These are phyloP conservation scores for Syngnathus scovelli DNA, from an alignment of 2,113 vertebrate species.

Conservation along the genomic window DNA sequence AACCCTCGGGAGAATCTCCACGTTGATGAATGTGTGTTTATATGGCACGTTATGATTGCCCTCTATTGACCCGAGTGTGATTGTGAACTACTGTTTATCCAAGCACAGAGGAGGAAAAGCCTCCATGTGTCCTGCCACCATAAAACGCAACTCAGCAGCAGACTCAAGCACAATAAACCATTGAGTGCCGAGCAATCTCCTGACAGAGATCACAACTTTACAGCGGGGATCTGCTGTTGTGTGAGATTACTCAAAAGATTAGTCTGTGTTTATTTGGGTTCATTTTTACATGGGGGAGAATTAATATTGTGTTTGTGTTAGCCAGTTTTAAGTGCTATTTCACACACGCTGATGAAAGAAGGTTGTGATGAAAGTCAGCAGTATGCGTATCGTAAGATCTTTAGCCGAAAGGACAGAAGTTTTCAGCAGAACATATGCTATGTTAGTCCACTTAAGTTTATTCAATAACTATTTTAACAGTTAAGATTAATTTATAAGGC, in stretches of 20 bases:
- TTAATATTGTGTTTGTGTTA: conserved; percentile 29
- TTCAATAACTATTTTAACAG: conserved; percentile 3
- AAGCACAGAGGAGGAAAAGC: conserved; percentile 54
- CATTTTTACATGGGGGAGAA: conserved; percentile 33
- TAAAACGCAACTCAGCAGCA: conserved; percentile 50
- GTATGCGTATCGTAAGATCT: not conserved
- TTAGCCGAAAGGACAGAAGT: not conserved
- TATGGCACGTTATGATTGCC: conserved; percentile 23
- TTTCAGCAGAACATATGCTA: not conserved
- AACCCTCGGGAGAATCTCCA: conserved; percentile 24
- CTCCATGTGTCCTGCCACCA: conserved; percentile 57
- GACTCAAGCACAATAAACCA: conserved; percentile 61
- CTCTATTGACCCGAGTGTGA: conserved; percentile 26
- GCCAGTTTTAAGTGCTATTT: conserved; percentile 30
- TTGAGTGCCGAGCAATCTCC: conserved; percentile 25
- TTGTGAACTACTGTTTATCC: conserved; percentile 58
- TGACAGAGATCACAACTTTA: conserved; percentile 24
- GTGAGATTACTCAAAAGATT: conserved; percentile 40
- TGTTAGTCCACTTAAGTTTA: not conserved
- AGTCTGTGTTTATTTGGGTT: conserved; percentile 48
- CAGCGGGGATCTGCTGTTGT: conserved; percentile 20
- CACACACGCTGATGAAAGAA: conserved; percentile 53
- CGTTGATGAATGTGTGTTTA: conserved; percentile 51
- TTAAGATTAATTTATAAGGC: not conserved
- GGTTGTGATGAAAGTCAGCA: conserved; percentile 13